phyloP scores from a whole-genome alignment of 53 echinoderm and acorn worm species.

The Pentamera pediparva region DNA sequence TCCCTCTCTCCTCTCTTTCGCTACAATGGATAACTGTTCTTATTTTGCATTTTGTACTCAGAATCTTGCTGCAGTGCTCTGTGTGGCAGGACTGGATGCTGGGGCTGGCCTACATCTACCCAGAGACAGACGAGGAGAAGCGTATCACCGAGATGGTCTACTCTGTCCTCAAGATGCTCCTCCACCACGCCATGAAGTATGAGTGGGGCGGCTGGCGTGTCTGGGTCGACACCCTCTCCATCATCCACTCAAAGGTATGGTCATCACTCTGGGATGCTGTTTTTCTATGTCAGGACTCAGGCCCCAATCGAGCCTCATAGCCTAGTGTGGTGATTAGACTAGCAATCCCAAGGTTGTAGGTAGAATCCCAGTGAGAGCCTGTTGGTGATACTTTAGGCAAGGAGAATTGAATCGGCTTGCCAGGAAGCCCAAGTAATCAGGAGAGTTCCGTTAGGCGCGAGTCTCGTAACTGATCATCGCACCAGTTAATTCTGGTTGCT shows the following conservation, averaged over 20 bases:
- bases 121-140: constrained; percentile 94
- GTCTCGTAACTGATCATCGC: too few relatives aligned
- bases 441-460: too few relatives aligned
- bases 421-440: too few relatives aligned
- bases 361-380: too few relatives aligned
- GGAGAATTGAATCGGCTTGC: too few relatives aligned
- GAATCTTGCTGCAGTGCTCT: constrained; percentile 92
- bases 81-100: constrained; percentile 99
- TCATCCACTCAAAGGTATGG: constrained; percentile 99
- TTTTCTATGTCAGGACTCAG: too few relatives aligned
- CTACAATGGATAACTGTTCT: not conserved
- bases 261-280: too few relatives aligned
- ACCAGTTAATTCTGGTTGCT: too few relatives aligned
- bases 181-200: constrained; percentile 98
- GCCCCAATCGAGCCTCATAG: too few relatives aligned
- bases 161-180: constrained; percentile 95
- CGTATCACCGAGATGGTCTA: constrained; percentile 96
- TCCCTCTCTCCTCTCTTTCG: not conserved
- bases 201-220: constrained; percentile 99
- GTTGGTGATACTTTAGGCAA: too few relatives aligned
- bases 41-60: constrained; percentile 12
- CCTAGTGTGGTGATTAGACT: too few relatives aligned
- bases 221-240: constrained; percentile 97
- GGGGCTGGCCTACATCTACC: constrained; percentile 93
- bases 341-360: too few relatives aligned